A percentile compares a stretch with the other conserved stretches of the same genome.
phyloP scores from a whole-genome alignment of 2,113 vertebrate species.

The Girardinichthys multiradiatus region DNA sequence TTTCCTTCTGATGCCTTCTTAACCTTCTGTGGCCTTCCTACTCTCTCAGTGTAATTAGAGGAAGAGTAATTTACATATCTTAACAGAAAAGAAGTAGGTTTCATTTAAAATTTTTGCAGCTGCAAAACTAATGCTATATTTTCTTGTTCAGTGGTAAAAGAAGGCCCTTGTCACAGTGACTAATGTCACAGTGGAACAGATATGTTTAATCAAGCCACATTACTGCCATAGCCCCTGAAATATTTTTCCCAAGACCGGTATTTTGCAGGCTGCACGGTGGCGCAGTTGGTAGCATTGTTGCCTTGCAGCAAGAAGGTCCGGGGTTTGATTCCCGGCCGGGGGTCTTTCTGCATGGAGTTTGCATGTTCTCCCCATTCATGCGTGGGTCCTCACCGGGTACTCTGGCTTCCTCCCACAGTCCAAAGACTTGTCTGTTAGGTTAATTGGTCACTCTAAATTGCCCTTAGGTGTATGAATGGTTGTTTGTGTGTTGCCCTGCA shows the following conservation, averaged over 20 bases:
- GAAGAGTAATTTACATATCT: neutral
- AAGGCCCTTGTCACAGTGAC: slow-evolving; percentile 16
- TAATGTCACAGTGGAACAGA: slow-evolving; percentile 12
- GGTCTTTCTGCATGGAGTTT: no score
- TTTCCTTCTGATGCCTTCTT: slow-evolving; percentile 6
- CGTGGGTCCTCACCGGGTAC: no score
- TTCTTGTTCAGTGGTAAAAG: slow-evolving; percentile 22
- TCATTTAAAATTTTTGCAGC: neutral
- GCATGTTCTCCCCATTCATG: no score
- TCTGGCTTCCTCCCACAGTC: no score
- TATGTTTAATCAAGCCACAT: slow-evolving; percentile 50
- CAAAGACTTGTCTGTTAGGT: no score
- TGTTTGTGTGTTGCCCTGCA: no score
- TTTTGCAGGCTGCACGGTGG: no score
- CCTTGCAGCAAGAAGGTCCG: no score
- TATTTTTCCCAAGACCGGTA: slow-evolving; percentile 31
- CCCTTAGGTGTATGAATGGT: no score
- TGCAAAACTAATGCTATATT: neutral
- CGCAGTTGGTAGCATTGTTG: no score
- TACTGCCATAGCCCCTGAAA: slow-evolving; percentile 22
- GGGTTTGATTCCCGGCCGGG: no score
- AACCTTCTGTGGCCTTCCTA: slow-evolving; percentile 40
- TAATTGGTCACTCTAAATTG: no score
- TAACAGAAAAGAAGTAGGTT: neutral
- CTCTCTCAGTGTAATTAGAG: slow-evolving; percentile 13